Conservation (phyloP, 2,888 invertebrate genomes). For the Timandra comae region DNA sequence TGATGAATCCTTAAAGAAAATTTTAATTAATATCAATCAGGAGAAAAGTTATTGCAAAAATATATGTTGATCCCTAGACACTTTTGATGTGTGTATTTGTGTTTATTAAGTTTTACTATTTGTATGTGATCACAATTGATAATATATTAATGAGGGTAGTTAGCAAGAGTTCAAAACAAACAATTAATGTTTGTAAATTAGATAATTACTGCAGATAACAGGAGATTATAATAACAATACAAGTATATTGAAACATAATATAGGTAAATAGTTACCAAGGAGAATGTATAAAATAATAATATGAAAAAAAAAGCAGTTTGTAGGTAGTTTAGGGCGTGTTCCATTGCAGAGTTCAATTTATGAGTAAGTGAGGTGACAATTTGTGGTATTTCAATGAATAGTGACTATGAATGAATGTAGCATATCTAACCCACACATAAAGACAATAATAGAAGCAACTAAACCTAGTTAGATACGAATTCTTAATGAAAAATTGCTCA, state of each 20-base stretch:
- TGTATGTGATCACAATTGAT: too few relatives aligned
- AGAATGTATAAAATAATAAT: neutral
- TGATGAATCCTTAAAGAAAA: too few relatives aligned
- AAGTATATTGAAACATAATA: neutral
- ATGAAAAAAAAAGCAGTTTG: too few relatives aligned
- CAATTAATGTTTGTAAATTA: slow-evolving; percentile 1
- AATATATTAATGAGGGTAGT: slow-evolving; percentile 24
- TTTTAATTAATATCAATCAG: too few relatives aligned
- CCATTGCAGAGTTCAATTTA: slow-evolving; percentile 27
- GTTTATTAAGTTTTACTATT: too few relatives aligned
- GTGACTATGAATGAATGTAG: neutral
- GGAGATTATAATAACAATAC: neutral
- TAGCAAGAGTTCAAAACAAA: slow-evolving; percentile 3
- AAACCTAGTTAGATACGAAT: slow-evolving; percentile 5
- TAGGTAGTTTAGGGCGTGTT: slow-evolving; percentile 14
- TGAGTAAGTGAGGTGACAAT: slow-evolving; percentile 1
- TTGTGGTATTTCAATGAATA: slow-evolving; percentile 2
- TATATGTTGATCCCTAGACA: too few relatives aligned
- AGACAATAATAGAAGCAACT: neutral
- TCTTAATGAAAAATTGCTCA: slow-evolving; percentile 3
- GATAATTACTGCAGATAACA: neutral
- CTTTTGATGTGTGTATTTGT: too few relatives aligned
- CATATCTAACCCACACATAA: slow-evolving; percentile 2
- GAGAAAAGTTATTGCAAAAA: too few relatives aligned
- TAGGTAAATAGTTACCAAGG: neutral